Evolutionary conservation across 2,113 vertebrate species (phyloP).

Genomic region (Microtus oregoni): DNA sequence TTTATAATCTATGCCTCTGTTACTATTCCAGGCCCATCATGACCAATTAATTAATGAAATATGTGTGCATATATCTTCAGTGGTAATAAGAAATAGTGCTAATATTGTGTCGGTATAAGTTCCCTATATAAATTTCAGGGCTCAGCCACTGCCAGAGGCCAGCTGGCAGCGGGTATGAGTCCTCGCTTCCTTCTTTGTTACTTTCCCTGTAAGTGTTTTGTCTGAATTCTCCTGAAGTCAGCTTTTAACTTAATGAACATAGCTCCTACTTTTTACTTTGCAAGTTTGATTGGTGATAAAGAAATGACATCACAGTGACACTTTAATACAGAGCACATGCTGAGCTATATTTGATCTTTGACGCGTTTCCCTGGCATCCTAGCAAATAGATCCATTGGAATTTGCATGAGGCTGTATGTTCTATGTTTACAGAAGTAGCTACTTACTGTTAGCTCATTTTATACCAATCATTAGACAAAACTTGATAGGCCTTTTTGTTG

Average conservation of each 20-base stretch:
- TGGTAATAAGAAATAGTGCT: background rate
- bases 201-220: background rate
- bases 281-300: background rate
- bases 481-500: background rate
- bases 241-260: slow-evolving; percentile 7
- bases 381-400: background rate
- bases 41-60: background rate
- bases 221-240: background rate
- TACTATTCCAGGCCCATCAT: background rate
- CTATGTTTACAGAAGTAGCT: background rate
- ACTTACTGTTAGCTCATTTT: background rate
- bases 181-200: background rate
- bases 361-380: background rate
- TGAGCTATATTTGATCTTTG: background rate
- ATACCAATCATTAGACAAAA: background rate
- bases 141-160: background rate
- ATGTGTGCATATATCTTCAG: background rate
- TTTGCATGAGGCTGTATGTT: background rate
- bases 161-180: background rate
- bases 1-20: background rate
- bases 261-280: background rate
- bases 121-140: background rate
- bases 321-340: background rate
- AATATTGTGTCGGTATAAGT: background rate
- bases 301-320: background rate